A percentile compares a stretch with the other conserved stretches of the same genome.
phyloP scores from a whole-genome alignment of 2,888 invertebrate species.

The Petrophora chlorosata region DNA sequence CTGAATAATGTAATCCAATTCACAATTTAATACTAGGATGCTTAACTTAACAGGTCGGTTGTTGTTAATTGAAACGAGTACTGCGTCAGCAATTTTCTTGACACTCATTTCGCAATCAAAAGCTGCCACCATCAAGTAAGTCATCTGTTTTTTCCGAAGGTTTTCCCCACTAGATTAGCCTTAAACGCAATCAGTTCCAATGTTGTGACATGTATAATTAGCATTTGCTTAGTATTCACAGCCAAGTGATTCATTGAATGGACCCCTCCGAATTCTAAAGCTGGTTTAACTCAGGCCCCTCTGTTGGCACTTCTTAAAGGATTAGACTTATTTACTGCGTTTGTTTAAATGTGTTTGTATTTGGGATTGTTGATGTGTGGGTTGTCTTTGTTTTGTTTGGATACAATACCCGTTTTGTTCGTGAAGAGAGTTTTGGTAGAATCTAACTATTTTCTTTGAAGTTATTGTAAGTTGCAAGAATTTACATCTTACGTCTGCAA shows the following conservation, averaged over 20 bases:
- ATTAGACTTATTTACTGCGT: conserved; percentile 27
- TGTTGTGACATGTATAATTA: conserved; percentile 16
- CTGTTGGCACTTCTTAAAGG: conserved; percentile 31
- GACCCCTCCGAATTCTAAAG: conserved; percentile 21
- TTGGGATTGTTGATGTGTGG: conserved; percentile 11
- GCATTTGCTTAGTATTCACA: conserved; percentile 22
- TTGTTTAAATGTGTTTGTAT: conserved; percentile 17
- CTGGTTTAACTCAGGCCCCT: conserved; percentile 21
- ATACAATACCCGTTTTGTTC: conserved; percentile 1
- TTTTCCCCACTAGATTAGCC: no score
- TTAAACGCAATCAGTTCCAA: background rate
- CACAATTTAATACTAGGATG: no score
- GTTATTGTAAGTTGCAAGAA: no score
- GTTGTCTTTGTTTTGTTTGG: conserved; percentile 13
- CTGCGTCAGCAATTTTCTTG: no score
- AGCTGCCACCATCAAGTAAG: no score
- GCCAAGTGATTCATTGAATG: conserved; percentile 19
- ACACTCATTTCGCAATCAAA: no score
- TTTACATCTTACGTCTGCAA: no score
- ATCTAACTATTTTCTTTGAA: no score
- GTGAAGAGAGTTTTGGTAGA: background rate
- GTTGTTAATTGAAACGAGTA: no score
- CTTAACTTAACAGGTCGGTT: no score
- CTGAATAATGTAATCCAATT: no score
- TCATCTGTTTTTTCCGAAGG: no score